Percentiles rank a stretch among this genome's conserved stretches.
phyloP scores from a whole-genome alignment of 2,888 invertebrate genomes.

The Chouioia cunea region DNA sequence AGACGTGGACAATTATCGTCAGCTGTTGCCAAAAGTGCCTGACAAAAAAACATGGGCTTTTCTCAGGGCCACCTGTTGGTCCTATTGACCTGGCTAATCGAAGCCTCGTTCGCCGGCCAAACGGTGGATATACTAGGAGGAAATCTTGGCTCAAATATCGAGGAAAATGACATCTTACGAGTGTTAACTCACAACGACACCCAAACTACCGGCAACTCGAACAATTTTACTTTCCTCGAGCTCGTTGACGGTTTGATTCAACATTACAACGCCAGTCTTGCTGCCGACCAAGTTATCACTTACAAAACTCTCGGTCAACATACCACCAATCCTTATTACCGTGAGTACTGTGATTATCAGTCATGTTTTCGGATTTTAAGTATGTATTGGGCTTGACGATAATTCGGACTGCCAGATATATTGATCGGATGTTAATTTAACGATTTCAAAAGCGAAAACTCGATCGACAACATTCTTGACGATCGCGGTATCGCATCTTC shows the following conservation, averaged over 20 bases:
- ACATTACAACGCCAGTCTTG: slow-evolving; percentile 40
- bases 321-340: slow-evolving; percentile 57
- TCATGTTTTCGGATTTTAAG: no score
- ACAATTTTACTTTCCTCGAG: slow-evolving; percentile 61
- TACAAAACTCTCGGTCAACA: slow-evolving; percentile 44
- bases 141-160: slow-evolving; percentile 12
- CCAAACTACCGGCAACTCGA: slow-evolving; percentile 40
- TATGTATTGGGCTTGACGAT: no score
- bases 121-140: slow-evolving; percentile 55
- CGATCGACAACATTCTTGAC: no score
- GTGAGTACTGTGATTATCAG: slow-evolving; percentile 51
- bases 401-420: no score
- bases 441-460: no score
- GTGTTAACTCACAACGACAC: slow-evolving; percentile 54
- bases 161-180: slow-evolving; percentile 60
- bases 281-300: slow-evolving; percentile 6
- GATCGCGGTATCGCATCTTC: slow-evolving; percentile 17
- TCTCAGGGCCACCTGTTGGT: background rate
- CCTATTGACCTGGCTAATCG: slow-evolving; percentile 9
- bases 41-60: background rate
- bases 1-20: no score
- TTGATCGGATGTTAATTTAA: no score
- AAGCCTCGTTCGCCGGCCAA: slow-evolving; percentile 48
- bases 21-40: no score
- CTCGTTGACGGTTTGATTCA: slow-evolving; percentile 52